Evolutionary conservation across 2,797 vertebrate species (phyloP).

Genomic region (Poliocrania exsul): DNA sequence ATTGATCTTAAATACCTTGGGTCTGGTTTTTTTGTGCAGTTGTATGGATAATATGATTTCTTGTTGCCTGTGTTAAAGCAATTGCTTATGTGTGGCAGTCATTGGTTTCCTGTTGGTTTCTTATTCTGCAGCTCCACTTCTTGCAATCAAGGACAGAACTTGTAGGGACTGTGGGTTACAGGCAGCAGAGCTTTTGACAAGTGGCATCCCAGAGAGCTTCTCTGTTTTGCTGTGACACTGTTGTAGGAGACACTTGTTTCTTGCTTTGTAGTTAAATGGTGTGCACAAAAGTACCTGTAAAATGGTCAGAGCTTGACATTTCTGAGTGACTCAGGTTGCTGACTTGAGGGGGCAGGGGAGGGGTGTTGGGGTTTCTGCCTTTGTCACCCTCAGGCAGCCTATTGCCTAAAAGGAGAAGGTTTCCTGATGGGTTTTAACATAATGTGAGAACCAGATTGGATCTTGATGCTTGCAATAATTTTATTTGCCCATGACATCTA

Average conservation of each 20-base stretch:
- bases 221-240: background rate
- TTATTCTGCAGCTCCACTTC: background rate
- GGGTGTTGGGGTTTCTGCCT: slow-evolving; percentile 67
- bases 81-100: background rate
- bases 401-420: slow-evolving; percentile 83
- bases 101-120: background rate
- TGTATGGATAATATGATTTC: background rate
- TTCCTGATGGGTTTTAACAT: slow-evolving; percentile 68
- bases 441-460: slow-evolving; percentile 80
- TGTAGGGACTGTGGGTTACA: background rate
- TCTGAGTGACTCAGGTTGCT: background rate
- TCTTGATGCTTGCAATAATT: slow-evolving; percentile 83
- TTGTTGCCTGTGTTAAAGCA: background rate
- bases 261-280: background rate
- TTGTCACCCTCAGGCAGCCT: slow-evolving; percentile 80
- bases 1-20: background rate
- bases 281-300: background rate
- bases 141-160: background rate
- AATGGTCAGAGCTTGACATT: background rate
- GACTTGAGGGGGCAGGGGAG: background rate
- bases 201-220: background rate
- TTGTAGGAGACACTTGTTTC: background rate
- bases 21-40: background rate
- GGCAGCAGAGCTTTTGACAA: background rate
- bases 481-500: slow-evolving; percentile 85